Conservation (phyloP, 2,888 invertebrate genomes). For the Synergus gifuensis region DNA sequence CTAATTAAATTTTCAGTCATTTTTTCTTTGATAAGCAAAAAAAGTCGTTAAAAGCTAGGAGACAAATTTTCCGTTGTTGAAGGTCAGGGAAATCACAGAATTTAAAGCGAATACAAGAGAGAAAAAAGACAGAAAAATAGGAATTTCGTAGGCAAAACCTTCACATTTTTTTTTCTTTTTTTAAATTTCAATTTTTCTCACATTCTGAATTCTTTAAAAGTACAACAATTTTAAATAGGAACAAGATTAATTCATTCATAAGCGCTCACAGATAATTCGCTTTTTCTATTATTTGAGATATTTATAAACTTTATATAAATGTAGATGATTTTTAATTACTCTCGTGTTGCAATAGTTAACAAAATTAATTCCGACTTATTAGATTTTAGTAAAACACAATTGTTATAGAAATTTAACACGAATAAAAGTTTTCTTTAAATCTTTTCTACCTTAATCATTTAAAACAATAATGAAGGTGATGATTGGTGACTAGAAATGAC, state of each 20-base stretch:
- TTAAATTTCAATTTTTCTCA: not conserved
- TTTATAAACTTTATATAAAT: not conserved
- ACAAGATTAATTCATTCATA: not conserved
- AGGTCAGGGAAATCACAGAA: not conserved
- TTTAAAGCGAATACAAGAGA: not conserved
- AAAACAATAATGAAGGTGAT: not conserved
- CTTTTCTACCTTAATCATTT: not conserved
- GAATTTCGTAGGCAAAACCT: not conserved
- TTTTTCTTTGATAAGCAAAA: not conserved
- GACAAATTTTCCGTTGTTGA: not conserved
- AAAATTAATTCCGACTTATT: not conserved
- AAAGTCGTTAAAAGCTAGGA: not conserved
- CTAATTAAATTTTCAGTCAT: not conserved
- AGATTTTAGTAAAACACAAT: not conserved
- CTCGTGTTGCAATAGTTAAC: not conserved
- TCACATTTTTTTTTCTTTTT: not conserved
- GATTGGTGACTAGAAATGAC: constrained; percentile 7
- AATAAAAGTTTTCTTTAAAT: not conserved
- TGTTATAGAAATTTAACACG: not conserved
- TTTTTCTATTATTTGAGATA: not conserved
- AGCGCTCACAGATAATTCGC: no score
- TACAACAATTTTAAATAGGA: not conserved
- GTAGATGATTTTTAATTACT: not conserved
- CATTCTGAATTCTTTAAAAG: not conserved
- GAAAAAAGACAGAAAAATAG: no score